Percentiles rank a stretch among this genome's conserved stretches.
Evolutionary conservation across 2,113 vertebrate genomes (phyloP).

Genomic region (Hiodon alosoides): DNA sequence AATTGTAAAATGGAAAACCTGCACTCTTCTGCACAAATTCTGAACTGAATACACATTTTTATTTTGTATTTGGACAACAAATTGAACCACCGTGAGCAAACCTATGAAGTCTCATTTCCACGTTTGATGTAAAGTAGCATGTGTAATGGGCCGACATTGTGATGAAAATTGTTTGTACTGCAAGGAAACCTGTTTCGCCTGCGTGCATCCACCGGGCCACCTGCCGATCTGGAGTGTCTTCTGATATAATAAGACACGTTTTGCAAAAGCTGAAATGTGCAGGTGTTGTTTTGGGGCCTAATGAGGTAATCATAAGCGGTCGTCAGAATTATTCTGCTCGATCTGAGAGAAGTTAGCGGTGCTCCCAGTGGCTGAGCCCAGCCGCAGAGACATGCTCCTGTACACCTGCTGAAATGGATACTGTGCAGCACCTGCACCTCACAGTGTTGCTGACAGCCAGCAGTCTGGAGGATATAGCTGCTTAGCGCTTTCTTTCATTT

Average conservation of each 20-base stretch:
- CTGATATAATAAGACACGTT: conserved; percentile 21
- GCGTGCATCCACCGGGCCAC: conserved; percentile 40
- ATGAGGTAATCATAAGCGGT: conserved; percentile 55
- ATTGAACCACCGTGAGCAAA: conserved; percentile 22
- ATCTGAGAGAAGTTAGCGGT: conserved; percentile 43
- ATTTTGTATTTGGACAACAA: conserved; percentile 28
- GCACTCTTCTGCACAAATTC: not conserved
- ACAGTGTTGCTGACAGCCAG: conserved; percentile 43
- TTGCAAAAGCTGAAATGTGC: conserved; percentile 39
- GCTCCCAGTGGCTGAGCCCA: conserved; percentile 31
- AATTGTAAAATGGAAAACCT: conserved; percentile 13
- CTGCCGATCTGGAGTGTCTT: conserved; percentile 37
- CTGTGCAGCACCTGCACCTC: conserved; percentile 62
- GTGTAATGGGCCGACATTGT: conserved; percentile 21
- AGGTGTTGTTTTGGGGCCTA: conserved; percentile 54
- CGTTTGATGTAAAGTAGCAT: conserved; percentile 20
- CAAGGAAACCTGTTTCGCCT: conserved; percentile 20
- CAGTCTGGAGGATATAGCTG: conserved; percentile 32
- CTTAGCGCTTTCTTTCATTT: conserved; percentile 42
- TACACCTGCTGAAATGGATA: conserved; percentile 52
- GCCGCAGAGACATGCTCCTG: conserved; percentile 23
- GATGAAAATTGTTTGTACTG: conserved; percentile 27
- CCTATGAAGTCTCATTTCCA: conserved; percentile 33
- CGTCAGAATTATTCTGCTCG: conserved; percentile 51
- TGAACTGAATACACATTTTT: conserved; percentile 24